These are phyloP conservation scores for Moxostoma hubbsi DNA, from an alignment of 2,797 vertebrate genomes.

Conservation along the genomic window DNA sequence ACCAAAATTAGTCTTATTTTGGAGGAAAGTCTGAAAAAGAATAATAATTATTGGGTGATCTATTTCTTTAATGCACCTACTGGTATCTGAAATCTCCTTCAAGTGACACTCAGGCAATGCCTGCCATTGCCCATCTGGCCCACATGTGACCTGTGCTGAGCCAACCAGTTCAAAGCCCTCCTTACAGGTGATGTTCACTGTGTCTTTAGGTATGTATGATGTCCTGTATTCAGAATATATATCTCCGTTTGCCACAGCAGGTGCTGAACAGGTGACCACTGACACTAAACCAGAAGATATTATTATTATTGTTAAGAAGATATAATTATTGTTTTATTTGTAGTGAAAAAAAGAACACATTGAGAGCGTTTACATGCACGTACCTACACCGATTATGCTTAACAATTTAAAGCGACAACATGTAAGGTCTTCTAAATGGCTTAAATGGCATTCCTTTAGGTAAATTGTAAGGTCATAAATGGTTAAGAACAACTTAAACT, in stretches of 20 bases:
- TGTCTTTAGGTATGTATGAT: constrained; percentile 7
- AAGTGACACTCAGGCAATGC: not conserved
- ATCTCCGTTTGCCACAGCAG: not conserved
- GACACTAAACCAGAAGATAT: constrained; percentile 1
- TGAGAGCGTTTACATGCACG: no score
- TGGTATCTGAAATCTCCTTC: not conserved
- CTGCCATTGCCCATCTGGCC: constrained; percentile 37
- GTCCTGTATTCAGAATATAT: not conserved
- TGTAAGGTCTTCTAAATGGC: no score
- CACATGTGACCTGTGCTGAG: constrained; percentile 34
- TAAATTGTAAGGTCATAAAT: no score
- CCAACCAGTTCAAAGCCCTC: constrained; percentile 31
- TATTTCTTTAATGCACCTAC: not conserved
- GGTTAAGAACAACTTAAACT: no score
- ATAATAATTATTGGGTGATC: not conserved
- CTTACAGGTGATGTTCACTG: constrained; percentile 3
- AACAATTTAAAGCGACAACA: not conserved
- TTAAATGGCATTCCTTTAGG: no score
- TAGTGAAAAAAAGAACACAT: not conserved
- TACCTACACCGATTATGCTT: no score
- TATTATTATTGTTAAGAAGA: no score
- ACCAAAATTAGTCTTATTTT: not conserved
- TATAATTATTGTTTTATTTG: not conserved
- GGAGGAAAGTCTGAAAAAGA: no score
- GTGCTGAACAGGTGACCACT: constrained; percentile 31